These are phyloP conservation scores for Calyptommatus sinebrachiatus DNA, from an alignment of 2,113 vertebrate species.

Conservation along the genomic window DNA sequence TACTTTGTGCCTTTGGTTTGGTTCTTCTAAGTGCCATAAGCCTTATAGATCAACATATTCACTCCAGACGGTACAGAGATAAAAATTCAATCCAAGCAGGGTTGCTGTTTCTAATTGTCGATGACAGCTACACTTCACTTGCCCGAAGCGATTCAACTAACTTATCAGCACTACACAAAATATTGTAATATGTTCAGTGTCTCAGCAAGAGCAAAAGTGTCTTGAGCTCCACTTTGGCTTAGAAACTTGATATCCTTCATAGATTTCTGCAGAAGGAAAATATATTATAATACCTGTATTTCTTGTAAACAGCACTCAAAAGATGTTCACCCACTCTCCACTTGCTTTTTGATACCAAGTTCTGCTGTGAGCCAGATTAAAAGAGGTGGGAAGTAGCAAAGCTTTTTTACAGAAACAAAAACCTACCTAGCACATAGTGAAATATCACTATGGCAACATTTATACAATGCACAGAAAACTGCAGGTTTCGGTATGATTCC, in stretches of 20 bases:
- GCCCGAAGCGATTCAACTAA: constrained; percentile 76
- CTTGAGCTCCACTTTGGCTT: constrained; percentile 40
- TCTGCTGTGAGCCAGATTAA: background rate
- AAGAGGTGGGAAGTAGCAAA: background rate
- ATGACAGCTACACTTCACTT: constrained; percentile 65
- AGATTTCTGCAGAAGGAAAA: constrained; percentile 38
- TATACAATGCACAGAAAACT: constrained; percentile 77
- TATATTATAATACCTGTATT: constrained; percentile 14
- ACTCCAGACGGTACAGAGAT: constrained; percentile 38
- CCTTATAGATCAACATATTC: constrained; percentile 59
- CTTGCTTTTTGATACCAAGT: constrained; percentile 17
- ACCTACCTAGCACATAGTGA: constrained; percentile 65
- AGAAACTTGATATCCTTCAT: constrained; percentile 44
- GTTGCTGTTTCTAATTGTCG: constrained; percentile 74
- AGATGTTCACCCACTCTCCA: constrained; percentile 5
- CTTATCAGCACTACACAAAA: constrained; percentile 67
- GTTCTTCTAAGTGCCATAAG: constrained; percentile 30
- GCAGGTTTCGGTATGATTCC: constrained; percentile 62
- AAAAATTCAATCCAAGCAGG: constrained; percentile 51
- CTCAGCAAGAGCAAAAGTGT: constrained; percentile 50
- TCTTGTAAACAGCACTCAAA: background rate
- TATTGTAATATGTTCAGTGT: constrained; percentile 55
- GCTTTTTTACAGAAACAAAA: constrained; percentile 54
- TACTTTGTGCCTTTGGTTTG: background rate
- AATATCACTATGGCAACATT: constrained; percentile 75